phyloP scores from a whole-genome alignment of 2,888 invertebrate species.

The Elysia crispata region DNA sequence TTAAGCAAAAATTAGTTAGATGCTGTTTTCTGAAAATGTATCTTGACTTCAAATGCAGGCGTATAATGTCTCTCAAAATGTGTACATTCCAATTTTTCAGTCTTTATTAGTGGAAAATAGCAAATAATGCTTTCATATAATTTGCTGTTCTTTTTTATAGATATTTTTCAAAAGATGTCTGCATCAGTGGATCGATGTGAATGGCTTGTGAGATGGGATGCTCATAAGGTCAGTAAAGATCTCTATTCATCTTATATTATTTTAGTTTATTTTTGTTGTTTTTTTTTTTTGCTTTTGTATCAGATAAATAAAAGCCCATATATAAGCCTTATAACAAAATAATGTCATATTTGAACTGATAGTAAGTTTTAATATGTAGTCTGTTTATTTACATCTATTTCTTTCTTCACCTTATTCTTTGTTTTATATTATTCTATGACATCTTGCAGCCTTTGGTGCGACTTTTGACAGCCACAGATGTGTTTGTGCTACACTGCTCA shows the following conservation, averaged over 20 bases:
- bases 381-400: no score
- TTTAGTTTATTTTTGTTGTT: no score
- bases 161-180: conserved; percentile 76
- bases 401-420: no score
- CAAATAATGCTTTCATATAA: neutral
- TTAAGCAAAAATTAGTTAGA: no score
- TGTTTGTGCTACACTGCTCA: conserved; percentile 75
- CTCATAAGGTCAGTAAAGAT: conserved; percentile 63
- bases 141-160: conserved; percentile 58
- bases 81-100: neutral
- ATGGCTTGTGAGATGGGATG: conserved; percentile 69
- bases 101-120: neutral
- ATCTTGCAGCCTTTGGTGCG: conserved; percentile 63
- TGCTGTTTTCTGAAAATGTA: no score
- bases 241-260: neutral
- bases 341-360: no score
- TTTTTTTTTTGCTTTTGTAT: no score
- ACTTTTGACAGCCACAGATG: conserved; percentile 72
- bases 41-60: no score
- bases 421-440: neutral
- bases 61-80: neutral
- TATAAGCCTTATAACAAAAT: no score
- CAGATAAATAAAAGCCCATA: no score
- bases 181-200: conserved; percentile 69
- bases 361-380: no score